phyloP scores from a whole-genome alignment of 2,888 invertebrate species.

The Platycheirus rosarum region DNA sequence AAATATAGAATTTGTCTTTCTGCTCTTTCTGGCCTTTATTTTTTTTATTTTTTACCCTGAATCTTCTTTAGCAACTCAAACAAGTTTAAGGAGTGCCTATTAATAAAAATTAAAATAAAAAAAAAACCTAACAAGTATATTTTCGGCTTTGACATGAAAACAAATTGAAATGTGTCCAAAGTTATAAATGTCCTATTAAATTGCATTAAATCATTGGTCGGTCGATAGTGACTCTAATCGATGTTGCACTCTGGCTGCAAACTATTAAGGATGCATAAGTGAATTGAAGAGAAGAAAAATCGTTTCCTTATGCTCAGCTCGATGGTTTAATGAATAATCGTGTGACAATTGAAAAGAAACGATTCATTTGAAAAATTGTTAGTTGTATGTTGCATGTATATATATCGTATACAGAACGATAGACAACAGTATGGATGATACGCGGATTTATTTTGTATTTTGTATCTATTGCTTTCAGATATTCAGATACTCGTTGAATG shows the following conservation, averaged over 20 bases:
- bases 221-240: slow-evolving; percentile 48
- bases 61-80: slow-evolving; percentile 18
- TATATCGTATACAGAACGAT: too few relatives aligned
- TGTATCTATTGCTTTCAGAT: not conserved
- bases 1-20: slow-evolving; percentile 57
- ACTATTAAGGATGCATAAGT: slow-evolving; percentile 39
- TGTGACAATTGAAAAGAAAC: slow-evolving; percentile 59
- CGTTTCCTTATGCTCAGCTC: slow-evolving; percentile 11
- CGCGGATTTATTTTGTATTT: slow-evolving; percentile 23
- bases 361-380: slow-evolving; percentile 32
- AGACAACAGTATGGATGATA: slow-evolving; percentile 8
- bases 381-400: too few relatives aligned
- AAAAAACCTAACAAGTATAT: slow-evolving; percentile 52
- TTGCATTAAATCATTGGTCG: slow-evolving; percentile 71
- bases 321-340: slow-evolving; percentile 39
- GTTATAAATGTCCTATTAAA: slow-evolving; percentile 74
- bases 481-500: not conserved
- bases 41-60: slow-evolving; percentile 1
- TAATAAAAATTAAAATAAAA: slow-evolving; percentile 20
- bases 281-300: slow-evolving; percentile 13
- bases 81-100: not conserved
- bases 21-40: slow-evolving; percentile 4
- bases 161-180: slow-evolving; percentile 74
- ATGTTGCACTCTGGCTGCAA: slow-evolving; percentile 9
- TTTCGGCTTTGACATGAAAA: slow-evolving; percentile 59